Evolutionary conservation across 2,888 invertebrate species (phyloP).

Genomic region (Eumerus sabulonum): DNA sequence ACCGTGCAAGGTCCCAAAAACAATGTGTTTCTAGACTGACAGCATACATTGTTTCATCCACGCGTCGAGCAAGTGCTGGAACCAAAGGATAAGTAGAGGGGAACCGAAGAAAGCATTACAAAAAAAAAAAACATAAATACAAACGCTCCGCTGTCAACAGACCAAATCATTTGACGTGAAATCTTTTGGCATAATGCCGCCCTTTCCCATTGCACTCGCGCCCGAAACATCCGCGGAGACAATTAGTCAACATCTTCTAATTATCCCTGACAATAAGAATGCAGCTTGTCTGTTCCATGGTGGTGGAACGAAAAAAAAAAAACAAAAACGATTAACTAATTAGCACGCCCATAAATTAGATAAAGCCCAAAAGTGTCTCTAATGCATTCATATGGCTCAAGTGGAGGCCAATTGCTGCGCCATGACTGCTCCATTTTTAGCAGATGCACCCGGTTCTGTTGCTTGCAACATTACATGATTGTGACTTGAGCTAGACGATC

Average conservation of each 20-base stretch:
- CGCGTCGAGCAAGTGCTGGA: too few species aligned
- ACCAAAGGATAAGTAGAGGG: too few species aligned
- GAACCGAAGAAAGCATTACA: too few species aligned
- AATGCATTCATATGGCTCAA: conserved; percentile 14
- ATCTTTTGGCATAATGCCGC: conserved; percentile 70
- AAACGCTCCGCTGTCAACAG: conserved; percentile 70
- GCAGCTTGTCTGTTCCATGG: conserved; percentile 44
- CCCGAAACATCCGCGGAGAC: conserved; percentile 37
- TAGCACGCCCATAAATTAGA: conserved; percentile 65
- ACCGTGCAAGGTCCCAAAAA: too few species aligned
- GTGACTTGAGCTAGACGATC: conserved; percentile 11
- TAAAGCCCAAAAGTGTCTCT: conserved; percentile 12
- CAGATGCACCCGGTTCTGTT: conserved; percentile 37
- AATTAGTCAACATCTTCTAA: conserved; percentile 68
- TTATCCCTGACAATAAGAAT: conserved; percentile 67
- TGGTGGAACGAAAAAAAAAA: conserved; percentile 6
- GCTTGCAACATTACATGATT: not conserved
- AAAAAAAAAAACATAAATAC: too few species aligned
- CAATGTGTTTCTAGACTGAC: too few species aligned
- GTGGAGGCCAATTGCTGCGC: conserved; percentile 15
- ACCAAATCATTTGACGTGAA: conserved; percentile 78
- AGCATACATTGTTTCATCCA: too few species aligned
- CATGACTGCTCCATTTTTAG: conserved; percentile 49
- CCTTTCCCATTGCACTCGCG: conserved; percentile 32
- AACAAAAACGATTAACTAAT: conserved; percentile 23